Evolutionary conservation across 2,888 invertebrate species (phyloP).

Genomic region (Metellina segmentata): DNA sequence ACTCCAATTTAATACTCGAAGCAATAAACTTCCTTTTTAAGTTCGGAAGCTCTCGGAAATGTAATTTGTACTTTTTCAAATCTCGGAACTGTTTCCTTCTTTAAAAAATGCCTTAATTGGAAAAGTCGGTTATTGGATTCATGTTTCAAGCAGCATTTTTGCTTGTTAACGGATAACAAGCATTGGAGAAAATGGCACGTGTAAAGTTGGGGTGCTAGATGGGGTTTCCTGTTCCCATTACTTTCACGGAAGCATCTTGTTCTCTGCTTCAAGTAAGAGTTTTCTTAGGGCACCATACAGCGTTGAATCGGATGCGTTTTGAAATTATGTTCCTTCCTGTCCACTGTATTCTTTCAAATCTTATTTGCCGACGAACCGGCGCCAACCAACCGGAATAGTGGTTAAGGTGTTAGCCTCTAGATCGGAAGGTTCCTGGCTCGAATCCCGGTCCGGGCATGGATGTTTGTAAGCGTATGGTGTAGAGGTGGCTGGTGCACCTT

Average conservation of each 20-base stretch:
- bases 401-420: no score
- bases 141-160: constrained; percentile 31
- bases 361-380: no score
- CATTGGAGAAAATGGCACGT: background rate
- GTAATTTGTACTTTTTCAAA: background rate
- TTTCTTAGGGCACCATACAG: background rate
- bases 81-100: background rate
- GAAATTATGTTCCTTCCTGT: background rate
- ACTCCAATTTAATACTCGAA: background rate
- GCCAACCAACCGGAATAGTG: no score
- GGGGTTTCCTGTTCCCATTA: constrained; percentile 23
- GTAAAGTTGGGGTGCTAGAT: constrained; percentile 7
- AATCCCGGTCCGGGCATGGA: no score
- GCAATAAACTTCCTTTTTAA: background rate
- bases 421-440: no score
- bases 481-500: no score
- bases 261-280: background rate
- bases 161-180: constrained; percentile 43
- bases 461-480: no score
- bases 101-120: constrained; percentile 36
- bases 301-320: background rate
- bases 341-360: no score
- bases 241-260: background rate
- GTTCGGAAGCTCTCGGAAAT: background rate
- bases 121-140: constrained; percentile 30